phyloP scores from a whole-genome alignment of 2,888 invertebrate species.

The Drosophila neotestacea region DNA sequence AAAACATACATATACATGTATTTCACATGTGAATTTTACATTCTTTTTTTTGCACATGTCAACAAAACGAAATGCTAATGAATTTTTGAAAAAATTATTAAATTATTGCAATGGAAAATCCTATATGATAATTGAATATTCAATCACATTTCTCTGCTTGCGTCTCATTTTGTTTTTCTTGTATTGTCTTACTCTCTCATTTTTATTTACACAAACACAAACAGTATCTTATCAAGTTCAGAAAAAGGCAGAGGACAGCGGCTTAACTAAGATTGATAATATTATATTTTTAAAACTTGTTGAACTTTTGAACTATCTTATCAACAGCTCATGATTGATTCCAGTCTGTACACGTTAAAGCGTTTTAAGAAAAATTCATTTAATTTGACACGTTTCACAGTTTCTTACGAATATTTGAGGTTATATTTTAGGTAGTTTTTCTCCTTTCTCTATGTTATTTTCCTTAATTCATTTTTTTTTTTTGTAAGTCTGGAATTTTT shows the following conservation, averaged over 20 bases:
- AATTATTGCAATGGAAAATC: conserved; percentile 14
- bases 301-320: conserved; percentile 61
- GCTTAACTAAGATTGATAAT: conserved; percentile 29
- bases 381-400: conserved; percentile 35
- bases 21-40: conserved; percentile 6
- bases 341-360: conserved; percentile 25
- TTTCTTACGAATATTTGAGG: conserved; percentile 34
- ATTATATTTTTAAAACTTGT: conserved; percentile 36
- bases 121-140: conserved; percentile 8
- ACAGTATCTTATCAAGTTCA: conserved; percentile 43
- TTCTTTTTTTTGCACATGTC: conserved; percentile 6
- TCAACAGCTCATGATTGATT: conserved; percentile 35
- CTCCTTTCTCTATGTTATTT: neutral
- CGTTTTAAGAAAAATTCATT: conserved; percentile 21
- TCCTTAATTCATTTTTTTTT: neutral
- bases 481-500: conserved; percentile 2
- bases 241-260: conserved; percentile 7
- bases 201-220: neutral
- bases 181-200: neutral
- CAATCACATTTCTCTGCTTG: neutral
- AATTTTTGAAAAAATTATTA: conserved; percentile 13
- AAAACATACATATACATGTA: neutral
- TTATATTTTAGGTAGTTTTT: conserved; percentile 32
- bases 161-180: no score
- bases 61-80: conserved; percentile 1